These are phyloP conservation scores for Pangasius krempfi DNA, from an alignment of 2,797 vertebrate species.

Conservation along the genomic window DNA sequence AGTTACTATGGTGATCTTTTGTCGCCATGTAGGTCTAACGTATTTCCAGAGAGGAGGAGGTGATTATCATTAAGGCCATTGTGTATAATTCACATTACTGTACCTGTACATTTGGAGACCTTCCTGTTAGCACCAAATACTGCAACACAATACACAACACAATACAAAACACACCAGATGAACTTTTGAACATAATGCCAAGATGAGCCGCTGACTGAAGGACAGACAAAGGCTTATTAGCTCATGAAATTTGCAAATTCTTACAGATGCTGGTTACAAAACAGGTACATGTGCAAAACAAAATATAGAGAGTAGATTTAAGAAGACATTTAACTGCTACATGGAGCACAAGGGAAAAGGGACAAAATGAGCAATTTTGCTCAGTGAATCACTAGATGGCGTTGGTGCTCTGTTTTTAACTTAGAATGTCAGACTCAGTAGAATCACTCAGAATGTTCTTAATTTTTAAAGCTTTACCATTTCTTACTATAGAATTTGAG, in stretches of 20 bases:
- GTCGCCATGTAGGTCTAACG: constrained; percentile 35
- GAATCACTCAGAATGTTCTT: neutral
- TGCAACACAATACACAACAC: neutral
- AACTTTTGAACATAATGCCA: neutral
- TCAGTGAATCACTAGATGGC: constrained; percentile 39
- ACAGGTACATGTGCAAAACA: neutral
- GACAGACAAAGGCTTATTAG: neutral
- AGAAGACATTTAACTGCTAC: no score
- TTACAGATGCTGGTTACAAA: neutral
- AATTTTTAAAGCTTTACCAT: neutral
- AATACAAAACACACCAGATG: neutral
- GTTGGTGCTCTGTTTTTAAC: constrained; percentile 22
- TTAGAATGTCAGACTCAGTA: neutral
- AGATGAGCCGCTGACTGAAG: neutral
- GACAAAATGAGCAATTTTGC: neutral
- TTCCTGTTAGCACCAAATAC: neutral
- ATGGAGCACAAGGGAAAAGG: neutral
- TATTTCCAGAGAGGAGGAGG: constrained; percentile 30
- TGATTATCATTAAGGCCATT: constrained; percentile 41
- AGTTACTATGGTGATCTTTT: constrained; percentile 60
- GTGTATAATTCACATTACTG: neutral
- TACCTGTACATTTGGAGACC: neutral
- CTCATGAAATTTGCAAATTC: neutral
- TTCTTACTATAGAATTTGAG: neutral
- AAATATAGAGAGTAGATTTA: neutral